phyloP scores from a whole-genome alignment of 2,797 vertebrate species.

The Sebastolobus altivelis region DNA sequence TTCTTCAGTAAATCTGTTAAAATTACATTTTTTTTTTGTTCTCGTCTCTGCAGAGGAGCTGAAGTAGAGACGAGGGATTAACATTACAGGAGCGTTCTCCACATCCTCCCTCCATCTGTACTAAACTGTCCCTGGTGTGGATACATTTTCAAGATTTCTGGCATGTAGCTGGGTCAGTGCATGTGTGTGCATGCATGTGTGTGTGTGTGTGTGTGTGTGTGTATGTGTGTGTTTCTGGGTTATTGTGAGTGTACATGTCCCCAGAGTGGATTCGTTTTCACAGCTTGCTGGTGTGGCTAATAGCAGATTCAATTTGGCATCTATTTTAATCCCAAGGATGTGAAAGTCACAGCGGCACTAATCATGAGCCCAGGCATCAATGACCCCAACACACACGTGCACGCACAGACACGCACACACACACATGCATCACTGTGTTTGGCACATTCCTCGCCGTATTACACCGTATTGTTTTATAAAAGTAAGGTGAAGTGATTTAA shows the following conservation, averaged over 20 bases:
- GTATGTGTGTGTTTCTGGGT: conserved; percentile 28
- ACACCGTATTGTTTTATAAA: too few species aligned
- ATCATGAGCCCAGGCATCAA: conserved; percentile 51
- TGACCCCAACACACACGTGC: conserved; percentile 16
- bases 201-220: conserved; percentile 33
- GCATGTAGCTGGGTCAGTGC: conserved; percentile 58
- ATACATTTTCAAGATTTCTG: conserved; percentile 70
- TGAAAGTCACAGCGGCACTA: conserved; percentile 53
- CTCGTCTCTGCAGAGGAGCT: conserved; percentile 15
- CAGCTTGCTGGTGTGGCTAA: conserved; percentile 63
- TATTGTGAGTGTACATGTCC: conserved; percentile 58
- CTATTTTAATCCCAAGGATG: conserved; percentile 69
- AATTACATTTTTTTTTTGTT: conserved; percentile 18
- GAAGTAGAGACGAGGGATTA: conserved; percentile 47
- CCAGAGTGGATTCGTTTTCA: conserved; percentile 74
- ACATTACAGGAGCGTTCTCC: conserved; percentile 39
- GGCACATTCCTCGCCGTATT: too few species aligned
- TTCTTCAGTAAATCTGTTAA: conserved; percentile 37
- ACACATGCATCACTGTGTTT: neutral
- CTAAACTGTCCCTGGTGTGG: conserved; percentile 70
- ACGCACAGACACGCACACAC: conserved; percentile 11
- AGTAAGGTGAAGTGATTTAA: too few species aligned
- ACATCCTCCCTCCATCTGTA: conserved; percentile 56
- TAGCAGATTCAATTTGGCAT: conserved; percentile 65
- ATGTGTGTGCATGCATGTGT: conserved; percentile 31